phyloP scores from a whole-genome alignment of 2,797 vertebrate species.

The Bradypus variegatus region DNA sequence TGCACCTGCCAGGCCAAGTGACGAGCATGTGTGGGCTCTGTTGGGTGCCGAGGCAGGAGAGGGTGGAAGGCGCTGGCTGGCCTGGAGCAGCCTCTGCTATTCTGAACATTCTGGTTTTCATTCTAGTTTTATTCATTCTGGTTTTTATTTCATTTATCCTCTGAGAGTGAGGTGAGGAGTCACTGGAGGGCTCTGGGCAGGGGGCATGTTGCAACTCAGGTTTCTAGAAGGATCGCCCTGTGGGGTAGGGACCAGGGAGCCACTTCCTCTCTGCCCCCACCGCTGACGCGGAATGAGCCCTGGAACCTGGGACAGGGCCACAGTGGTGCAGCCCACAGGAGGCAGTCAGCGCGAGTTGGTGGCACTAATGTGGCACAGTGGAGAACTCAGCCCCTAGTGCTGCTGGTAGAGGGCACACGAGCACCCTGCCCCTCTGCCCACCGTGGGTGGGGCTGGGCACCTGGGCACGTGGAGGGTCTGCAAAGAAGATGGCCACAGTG shows the following conservation, averaged over 20 bases:
- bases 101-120: not conserved
- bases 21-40: not conserved
- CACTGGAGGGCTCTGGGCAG: not conserved
- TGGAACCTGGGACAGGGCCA: not conserved
- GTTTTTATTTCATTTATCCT: too few relatives aligned
- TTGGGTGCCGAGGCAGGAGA: not conserved
- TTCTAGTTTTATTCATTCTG: not conserved
- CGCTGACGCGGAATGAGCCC: not conserved
- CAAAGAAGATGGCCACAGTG: too few relatives aligned
- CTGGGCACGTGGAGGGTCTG: not conserved
- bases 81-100: not conserved
- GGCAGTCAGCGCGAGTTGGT: not conserved
- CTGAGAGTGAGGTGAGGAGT: too few relatives aligned
- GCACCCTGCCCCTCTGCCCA: not conserved
- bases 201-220: rapidly evolving
- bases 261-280: not conserved
- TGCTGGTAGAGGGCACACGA: rapidly evolving
- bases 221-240: not conserved
- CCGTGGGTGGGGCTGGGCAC: not conserved
- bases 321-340: not conserved
- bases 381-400: not conserved
- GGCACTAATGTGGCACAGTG: not conserved
- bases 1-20: not conserved
- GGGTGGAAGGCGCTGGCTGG: not conserved
- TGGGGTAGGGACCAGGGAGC: not conserved